Conservation (phyloP, 2,888 invertebrate species). For the Eueremaeus valkanovi region DNA sequence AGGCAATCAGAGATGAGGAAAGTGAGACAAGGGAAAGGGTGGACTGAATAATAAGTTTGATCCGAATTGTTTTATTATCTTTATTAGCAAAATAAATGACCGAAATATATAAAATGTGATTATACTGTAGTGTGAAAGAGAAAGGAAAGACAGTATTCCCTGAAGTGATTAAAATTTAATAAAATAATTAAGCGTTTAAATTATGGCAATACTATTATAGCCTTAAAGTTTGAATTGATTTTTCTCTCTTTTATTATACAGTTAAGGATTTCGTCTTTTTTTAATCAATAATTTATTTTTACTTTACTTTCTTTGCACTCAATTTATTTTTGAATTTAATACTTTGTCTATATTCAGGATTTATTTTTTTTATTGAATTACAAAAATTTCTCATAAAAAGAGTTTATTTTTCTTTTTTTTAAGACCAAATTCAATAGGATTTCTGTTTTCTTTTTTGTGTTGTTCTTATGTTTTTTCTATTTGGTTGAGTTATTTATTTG, state of each 20-base stretch:
- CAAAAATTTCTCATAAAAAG: no score
- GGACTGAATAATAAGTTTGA: neutral
- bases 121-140: neutral
- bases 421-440: no score
- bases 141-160: neutral
- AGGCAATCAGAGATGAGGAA: neutral
- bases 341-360: no score
- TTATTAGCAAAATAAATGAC: conserved; percentile 7
- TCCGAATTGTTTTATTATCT: conserved; percentile 8
- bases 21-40: no score
- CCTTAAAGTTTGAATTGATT: neutral
- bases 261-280: no score
- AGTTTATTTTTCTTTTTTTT: neutral
- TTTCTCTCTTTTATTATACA: neutral
- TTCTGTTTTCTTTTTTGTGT: no score
- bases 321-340: no score
- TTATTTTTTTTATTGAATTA: no score
- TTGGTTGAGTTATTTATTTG: neutral
- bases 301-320: no score
- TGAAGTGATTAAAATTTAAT: neutral
- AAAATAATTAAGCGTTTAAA: neutral
- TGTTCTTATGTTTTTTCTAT: neutral
- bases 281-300: no score
- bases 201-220: neutral
- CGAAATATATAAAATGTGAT: neutral